A percentile compares a stretch with the other conserved stretches of the same genome.
phyloP scores from a whole-genome alignment of 2,797 vertebrate species.

The Mormyrops boulengeri region DNA sequence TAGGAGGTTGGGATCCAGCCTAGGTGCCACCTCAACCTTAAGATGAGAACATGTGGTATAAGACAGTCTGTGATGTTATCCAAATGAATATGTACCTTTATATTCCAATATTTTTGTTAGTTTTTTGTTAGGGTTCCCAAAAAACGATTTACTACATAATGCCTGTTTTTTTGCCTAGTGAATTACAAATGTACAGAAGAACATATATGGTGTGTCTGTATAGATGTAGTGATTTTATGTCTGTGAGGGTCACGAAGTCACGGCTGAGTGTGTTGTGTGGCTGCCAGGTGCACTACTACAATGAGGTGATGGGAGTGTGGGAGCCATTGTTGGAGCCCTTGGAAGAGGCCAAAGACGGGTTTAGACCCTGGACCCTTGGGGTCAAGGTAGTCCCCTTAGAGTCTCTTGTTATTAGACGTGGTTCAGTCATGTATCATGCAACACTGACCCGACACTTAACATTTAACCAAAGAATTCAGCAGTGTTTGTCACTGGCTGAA shows the following conservation, averaged over 20 bases:
- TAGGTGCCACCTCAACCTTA: background rate
- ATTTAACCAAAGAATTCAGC: background rate
- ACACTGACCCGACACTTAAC: background rate
- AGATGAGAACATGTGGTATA: background rate
- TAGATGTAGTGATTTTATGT: background rate
- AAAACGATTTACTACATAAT: background rate
- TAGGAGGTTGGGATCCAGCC: background rate
- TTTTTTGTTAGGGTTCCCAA: background rate
- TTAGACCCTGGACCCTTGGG: conserved; percentile 82
- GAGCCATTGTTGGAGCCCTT: conserved; percentile 93
- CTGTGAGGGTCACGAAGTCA: background rate
- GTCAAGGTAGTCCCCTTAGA: conserved; percentile 67
- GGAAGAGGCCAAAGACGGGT: conserved; percentile 78
- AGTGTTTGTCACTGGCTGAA: background rate
- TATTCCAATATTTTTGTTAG: background rate
- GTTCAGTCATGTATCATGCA: background rate
- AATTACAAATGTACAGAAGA: background rate
- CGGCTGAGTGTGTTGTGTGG: background rate
- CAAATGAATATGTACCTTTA: background rate
- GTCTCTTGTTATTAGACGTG: background rate
- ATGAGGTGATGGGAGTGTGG: conserved; percentile 93
- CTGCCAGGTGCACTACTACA: conserved; percentile 51
- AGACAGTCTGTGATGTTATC: background rate
- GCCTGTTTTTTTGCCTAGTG: background rate
- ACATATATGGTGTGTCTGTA: background rate